Conservation (phyloP, 2,888 invertebrate genomes). For the Rhimphoctona megacephalus region DNA sequence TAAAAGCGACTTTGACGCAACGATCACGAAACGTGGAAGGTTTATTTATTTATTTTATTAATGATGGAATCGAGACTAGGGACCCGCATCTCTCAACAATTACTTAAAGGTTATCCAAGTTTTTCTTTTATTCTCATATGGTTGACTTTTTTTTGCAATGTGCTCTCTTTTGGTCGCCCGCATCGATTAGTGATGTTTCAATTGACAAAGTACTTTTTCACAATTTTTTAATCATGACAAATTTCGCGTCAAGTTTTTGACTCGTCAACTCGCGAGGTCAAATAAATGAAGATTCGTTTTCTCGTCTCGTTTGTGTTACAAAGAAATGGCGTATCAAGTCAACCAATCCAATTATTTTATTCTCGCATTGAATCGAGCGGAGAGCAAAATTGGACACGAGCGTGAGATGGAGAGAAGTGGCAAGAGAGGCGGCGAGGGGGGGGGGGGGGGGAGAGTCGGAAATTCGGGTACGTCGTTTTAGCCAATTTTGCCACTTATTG, state of each 20-base stretch:
- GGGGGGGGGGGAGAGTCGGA: constrained; percentile 10
- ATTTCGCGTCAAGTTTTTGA: not conserved
- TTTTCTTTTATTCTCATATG: not conserved
- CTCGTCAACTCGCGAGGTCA: not conserved
- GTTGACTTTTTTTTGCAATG: not conserved
- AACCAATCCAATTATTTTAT: not conserved
- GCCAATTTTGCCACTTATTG: constrained; percentile 25
- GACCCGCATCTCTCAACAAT: constrained; percentile 43
- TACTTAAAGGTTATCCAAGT: not conserved
- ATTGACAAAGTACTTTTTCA: not conserved
- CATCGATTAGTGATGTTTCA: not conserved
- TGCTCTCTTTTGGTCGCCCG: not conserved
- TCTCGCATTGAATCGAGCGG: not conserved
- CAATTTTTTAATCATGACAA: not conserved
- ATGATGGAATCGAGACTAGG: not conserved
- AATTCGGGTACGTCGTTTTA: constrained; percentile 41
- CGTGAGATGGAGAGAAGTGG: constrained; percentile 1
- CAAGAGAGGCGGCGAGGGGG: not conserved
- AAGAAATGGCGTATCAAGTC: constrained; percentile 25
- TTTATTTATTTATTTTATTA: not conserved
- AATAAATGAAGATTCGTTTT: not conserved
- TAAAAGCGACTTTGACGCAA: constrained; percentile 6
- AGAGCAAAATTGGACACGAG: constrained; percentile 10
- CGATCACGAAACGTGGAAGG: constrained; percentile 1
- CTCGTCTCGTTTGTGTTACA: not conserved